Evolutionary conservation across 2,888 invertebrate species (phyloP).

Genomic region (Cerceris rybyensis): DNA sequence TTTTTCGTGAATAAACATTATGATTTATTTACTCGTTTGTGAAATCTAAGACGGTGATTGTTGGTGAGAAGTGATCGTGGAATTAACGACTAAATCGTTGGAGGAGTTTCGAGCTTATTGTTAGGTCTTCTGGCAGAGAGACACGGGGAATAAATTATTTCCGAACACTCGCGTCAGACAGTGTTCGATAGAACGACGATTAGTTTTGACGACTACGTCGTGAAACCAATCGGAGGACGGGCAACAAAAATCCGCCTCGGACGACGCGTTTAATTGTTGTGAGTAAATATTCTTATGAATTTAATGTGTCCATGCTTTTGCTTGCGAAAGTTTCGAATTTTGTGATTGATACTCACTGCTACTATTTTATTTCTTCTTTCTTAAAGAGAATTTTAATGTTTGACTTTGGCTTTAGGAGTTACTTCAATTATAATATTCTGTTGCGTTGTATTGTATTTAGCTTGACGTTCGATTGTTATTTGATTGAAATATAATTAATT

Average conservation of each 20-base stretch:
- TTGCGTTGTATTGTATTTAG: too few species aligned
- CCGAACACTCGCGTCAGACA: constrained; percentile 29
- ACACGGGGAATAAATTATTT: constrained; percentile 43
- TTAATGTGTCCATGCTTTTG: not conserved
- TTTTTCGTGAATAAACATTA: not conserved
- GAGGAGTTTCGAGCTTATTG: constrained; percentile 4
- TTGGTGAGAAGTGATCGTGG: constrained; percentile 6
- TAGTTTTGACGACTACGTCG: constrained; percentile 13
- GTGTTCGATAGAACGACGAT: constrained; percentile 21
- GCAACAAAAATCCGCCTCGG: constrained; percentile 66
- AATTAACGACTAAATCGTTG: constrained; percentile 5
- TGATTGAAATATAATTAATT: too few species aligned
- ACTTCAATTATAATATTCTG: too few species aligned
- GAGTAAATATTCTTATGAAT: constrained; percentile 59
- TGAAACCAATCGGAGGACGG: constrained; percentile 46
- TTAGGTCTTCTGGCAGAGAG: not conserved
- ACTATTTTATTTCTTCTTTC: too few species aligned
- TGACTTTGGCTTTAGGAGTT: too few species aligned
- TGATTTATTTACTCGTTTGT: not conserved
- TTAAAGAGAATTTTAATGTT: too few species aligned
- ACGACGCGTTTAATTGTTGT: constrained; percentile 71
- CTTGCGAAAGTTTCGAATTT: not conserved
- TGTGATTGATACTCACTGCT: too few species aligned
- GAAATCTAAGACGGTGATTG: not conserved
- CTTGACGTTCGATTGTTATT: too few species aligned